Percentiles rank a stretch among this genome's conserved stretches.
Conservation (phyloP, 2,113 vertebrate genomes). For the Labeo rohita region DNA sequence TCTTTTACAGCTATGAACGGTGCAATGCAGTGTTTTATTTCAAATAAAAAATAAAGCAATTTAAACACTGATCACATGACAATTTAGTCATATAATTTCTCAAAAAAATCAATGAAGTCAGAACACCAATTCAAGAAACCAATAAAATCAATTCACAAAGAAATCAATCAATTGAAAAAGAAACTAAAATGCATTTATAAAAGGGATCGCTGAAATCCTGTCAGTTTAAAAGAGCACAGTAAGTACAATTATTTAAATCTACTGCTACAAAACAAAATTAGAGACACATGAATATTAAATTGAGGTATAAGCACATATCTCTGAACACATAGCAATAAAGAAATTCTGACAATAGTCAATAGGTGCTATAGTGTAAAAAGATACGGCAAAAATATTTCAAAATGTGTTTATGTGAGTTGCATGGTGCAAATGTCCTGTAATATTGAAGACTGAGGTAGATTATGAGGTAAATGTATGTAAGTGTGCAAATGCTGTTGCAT, state of each 20-base stretch:
- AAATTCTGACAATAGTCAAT: neutral
- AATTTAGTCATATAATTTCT: neutral
- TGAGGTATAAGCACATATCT: neutral
- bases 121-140: neutral
- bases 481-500: conserved; percentile 69
- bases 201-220: neutral
- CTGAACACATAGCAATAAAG: neutral
- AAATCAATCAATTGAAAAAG: neutral
- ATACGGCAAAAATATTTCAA: neutral
- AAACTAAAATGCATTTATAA: conserved; percentile 18
- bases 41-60: conserved; percentile 57
- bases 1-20: conserved; percentile 57
- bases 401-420: conserved; percentile 15
- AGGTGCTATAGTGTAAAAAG: neutral
- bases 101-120: neutral
- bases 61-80: neutral
- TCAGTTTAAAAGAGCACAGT: neutral
- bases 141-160: conserved; percentile 61
- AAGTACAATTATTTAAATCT: neutral
- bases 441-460: conserved; percentile 67
- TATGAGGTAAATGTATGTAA: conserved; percentile 63
- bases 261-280: conserved; percentile 49
- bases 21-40: conserved; percentile 26
- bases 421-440: conserved; percentile 49
- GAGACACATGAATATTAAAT: neutral